A percentile compares a stretch with the other conserved stretches of the same genome.
Evolutionary conservation across 2,113 vertebrate genomes (phyloP).

Genomic region (Mugil cephalus): DNA sequence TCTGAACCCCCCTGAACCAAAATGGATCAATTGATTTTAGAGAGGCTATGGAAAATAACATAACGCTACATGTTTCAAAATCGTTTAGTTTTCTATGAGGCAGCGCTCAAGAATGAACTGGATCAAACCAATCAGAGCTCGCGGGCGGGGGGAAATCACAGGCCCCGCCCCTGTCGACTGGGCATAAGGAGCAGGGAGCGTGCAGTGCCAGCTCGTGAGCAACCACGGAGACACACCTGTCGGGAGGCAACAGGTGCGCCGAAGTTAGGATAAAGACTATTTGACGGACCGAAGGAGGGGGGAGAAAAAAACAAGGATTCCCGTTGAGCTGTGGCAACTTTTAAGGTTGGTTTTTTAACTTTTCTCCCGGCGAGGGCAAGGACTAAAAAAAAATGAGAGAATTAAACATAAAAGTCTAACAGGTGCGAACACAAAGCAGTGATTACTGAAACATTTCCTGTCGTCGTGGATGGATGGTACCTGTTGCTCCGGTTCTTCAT

Average conservation of each 20-base stretch:
- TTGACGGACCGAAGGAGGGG: not conserved
- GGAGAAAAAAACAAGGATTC: conserved; percentile 5
- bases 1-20: no score
- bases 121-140: conserved; percentile 42
- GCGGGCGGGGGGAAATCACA: rapidly evolving
- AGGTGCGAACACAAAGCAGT: not conserved
- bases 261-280: not conserved
- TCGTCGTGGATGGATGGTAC: not conserved
- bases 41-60: conserved; percentile 18
- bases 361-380: no score
- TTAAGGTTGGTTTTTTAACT: conserved; percentile 23
- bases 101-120: conserved; percentile 4
- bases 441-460: not conserved
- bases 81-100: conserved; percentile 25
- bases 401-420: not conserved
- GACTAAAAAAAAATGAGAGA: not conserved
- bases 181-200: conserved; percentile 4
- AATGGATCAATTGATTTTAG: no score
- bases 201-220: rapidly evolving
- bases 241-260: not conserved
- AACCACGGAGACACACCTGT: conserved; percentile 22
- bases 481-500: conserved; percentile 5
- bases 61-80: conserved; percentile 22
- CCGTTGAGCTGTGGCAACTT: not conserved
- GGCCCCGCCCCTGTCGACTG: conserved; percentile 43